These are phyloP conservation scores for Perca schrenkii DNA, from an alignment of 2,113 vertebrate species.

Conservation along the genomic window DNA sequence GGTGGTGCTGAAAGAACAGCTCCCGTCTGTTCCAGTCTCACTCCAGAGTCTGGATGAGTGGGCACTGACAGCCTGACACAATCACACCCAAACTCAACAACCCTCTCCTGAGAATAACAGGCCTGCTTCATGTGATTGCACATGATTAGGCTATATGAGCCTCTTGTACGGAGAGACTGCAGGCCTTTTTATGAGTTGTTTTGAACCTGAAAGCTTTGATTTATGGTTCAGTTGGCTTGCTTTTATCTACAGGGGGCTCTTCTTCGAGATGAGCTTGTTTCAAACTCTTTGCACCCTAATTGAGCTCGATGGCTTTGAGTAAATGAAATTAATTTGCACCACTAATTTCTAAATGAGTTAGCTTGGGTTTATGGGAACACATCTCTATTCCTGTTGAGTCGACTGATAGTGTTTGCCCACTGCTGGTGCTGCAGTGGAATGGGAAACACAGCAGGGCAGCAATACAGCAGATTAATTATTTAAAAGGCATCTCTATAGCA, in stretches of 20 bases:
- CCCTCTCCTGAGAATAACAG: conserved; percentile 66
- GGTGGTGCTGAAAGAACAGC: conserved; percentile 81
- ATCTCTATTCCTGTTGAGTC: conserved; percentile 55
- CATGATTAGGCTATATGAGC: conserved; percentile 61
- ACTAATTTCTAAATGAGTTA: conserved; percentile 53
- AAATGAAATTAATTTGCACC: conserved; percentile 54
- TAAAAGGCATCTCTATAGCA: conserved; percentile 67
- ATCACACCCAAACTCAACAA: conserved; percentile 77
- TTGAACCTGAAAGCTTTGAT: conserved; percentile 39
- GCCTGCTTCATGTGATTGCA: conserved; percentile 69
- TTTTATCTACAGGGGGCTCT: conserved; percentile 41
- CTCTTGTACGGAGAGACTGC: conserved; percentile 42
- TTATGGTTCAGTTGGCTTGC: conserved; percentile 36
- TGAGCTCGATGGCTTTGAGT: conserved; percentile 51
- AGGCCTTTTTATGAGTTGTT: conserved; percentile 54
- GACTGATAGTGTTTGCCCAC: conserved; percentile 52
- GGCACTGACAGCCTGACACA: conserved; percentile 77
- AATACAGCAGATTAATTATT: conserved; percentile 75
- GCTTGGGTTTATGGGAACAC: conserved; percentile 25
- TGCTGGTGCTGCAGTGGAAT: conserved; percentile 75
- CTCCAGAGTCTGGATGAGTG: conserved; percentile 74
- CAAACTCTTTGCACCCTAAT: conserved; percentile 47
- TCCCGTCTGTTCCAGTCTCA: conserved; percentile 72
- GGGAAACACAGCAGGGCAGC: conserved; percentile 68
- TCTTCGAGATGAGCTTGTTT: conserved; percentile 37